Conservation (phyloP, 2,888 invertebrate genomes). For the Rambutsinella grinnellia region DNA sequence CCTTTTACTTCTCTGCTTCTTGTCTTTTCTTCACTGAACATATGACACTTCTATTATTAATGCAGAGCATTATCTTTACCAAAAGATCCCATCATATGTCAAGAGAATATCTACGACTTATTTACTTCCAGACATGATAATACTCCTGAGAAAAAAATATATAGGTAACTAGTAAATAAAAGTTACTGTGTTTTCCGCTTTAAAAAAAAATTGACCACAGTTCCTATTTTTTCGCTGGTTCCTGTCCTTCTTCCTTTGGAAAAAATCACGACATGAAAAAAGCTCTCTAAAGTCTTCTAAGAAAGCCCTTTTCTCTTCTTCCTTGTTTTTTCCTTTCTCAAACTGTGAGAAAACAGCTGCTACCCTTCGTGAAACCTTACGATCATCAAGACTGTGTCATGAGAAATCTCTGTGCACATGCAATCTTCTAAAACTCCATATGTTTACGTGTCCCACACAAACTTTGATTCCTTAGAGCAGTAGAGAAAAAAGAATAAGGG, state of each 20-base stretch:
- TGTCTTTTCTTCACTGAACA: constrained; percentile 39
- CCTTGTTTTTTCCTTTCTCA: constrained; percentile 16
- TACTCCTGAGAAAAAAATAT: constrained; percentile 47
- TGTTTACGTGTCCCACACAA: background rate
- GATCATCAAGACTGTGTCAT: background rate
- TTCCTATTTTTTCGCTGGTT: background rate
- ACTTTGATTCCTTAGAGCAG: background rate
- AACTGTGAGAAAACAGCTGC: constrained; percentile 56
- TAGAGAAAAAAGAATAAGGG: background rate
- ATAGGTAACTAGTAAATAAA: background rate
- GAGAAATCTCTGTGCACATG: background rate
- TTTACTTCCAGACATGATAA: constrained; percentile 13
- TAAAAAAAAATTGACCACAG: background rate
- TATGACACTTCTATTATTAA: constrained; percentile 47
- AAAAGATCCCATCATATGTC: background rate
- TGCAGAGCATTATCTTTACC: background rate
- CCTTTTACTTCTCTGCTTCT: constrained; percentile 21
- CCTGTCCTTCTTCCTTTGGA: background rate
- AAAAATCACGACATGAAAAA: background rate
- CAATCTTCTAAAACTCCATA: background rate
- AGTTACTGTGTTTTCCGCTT: background rate
- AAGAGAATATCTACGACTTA: background rate
- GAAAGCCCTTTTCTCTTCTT: constrained; percentile 17
- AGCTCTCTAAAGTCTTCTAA: constrained; percentile 29
- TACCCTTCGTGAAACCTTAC: constrained; percentile 4